Percentiles rank a stretch among this genome's conserved stretches.
These are phyloP conservation scores for Oncorhynchus masou DNA, from an alignment of 2,113 vertebrate genomes.

Conservation along the genomic window DNA sequence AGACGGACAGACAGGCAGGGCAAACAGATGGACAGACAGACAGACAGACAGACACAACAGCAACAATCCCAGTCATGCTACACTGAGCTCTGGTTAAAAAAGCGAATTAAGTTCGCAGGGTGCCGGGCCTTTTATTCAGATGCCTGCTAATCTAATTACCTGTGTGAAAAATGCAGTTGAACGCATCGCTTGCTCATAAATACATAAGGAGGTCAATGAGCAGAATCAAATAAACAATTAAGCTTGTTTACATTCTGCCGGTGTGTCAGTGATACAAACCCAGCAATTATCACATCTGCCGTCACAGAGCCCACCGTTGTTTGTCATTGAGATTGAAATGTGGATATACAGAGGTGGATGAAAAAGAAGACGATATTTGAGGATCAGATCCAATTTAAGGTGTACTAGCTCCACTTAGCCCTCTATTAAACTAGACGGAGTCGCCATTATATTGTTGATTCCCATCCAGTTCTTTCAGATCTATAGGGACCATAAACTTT, in stretches of 20 bases:
- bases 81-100: conserved; percentile 19
- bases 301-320: too few species aligned
- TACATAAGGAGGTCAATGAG: conserved; percentile 57
- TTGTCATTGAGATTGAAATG: neutral
- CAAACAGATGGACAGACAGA: too few species aligned
- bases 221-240: conserved; percentile 51
- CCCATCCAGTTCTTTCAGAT: neutral
- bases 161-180: conserved; percentile 52
- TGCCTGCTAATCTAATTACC: conserved; percentile 50
- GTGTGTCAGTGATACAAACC: conserved; percentile 42
- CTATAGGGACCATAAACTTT: neutral
- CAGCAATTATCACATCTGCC: neutral
- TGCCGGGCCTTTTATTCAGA: conserved; percentile 24
- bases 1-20: too few species aligned
- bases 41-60: neutral
- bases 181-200: conserved; percentile 43
- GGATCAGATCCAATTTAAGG: too few species aligned
- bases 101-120: conserved; percentile 26
- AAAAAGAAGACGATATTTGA: neutral
- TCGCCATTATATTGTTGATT: conserved; percentile 23
- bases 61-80: conserved; percentile 6
- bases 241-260: conserved; percentile 16
- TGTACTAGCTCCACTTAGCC: neutral
- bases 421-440: too few species aligned
- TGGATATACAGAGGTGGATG: neutral